phyloP scores from a whole-genome alignment of 2,113 vertebrate species.

The Sciurus niger region DNA sequence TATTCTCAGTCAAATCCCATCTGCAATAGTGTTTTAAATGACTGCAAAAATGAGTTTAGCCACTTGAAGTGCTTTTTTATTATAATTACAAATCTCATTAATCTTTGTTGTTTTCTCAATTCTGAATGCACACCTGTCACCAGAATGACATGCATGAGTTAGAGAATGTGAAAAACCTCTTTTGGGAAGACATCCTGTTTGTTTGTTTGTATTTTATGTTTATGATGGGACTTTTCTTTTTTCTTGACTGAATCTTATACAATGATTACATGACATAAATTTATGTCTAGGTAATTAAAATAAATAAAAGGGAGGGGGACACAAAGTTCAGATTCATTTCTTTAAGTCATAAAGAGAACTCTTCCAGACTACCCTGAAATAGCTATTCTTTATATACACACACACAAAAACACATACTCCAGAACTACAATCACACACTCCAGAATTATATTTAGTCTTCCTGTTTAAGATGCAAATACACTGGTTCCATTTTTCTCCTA shows the following conservation, averaged over 20 bases:
- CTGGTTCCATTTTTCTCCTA: neutral
- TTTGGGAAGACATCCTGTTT: neutral
- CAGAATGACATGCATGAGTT: slow-evolving; percentile 50
- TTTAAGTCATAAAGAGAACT: slow-evolving; percentile 25
- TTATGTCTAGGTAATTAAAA: neutral
- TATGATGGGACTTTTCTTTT: slow-evolving; percentile 30
- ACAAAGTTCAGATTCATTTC: slow-evolving; percentile 43
- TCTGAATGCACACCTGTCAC: slow-evolving; percentile 76
- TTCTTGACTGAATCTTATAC: slow-evolving; percentile 51
- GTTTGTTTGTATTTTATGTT: neutral
- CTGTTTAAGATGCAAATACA: neutral
- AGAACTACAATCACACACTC: neutral
- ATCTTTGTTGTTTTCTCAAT: slow-evolving; percentile 80
- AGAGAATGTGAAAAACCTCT: slow-evolving; percentile 54
- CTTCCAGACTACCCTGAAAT: neutral
- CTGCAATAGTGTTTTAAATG: slow-evolving; percentile 75
- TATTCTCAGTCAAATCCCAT: slow-evolving; percentile 80
- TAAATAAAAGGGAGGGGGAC: neutral
- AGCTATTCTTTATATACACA: neutral
- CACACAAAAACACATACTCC: neutral
- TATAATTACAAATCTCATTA: slow-evolving; percentile 84
- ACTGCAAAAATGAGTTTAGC: slow-evolving; percentile 80
- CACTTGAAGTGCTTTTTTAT: slow-evolving; percentile 74
- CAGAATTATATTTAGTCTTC: slow-evolving; percentile 14
- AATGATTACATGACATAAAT: slow-evolving; percentile 63